phyloP scores from a whole-genome alignment of 2,113 vertebrate species.

The Brevimyrus niger region DNA sequence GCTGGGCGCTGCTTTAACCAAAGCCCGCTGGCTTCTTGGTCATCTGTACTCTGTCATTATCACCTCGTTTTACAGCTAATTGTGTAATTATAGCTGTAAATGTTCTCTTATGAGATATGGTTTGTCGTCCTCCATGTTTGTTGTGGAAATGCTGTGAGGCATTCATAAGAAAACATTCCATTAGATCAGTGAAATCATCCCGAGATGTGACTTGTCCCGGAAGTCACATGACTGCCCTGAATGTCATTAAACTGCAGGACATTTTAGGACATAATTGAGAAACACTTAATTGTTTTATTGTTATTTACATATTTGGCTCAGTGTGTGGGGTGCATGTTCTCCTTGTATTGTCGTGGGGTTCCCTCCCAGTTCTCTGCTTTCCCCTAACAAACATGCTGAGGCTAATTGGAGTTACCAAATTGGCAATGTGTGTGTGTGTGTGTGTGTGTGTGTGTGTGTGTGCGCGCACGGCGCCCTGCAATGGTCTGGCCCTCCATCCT shows the following conservation, averaged over 20 bases:
- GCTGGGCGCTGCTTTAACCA: not conserved
- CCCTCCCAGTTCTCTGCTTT: not conserved
- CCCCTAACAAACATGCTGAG: not conserved
- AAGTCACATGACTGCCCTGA: not conserved
- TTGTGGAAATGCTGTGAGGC: not conserved
- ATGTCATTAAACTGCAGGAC: not conserved
- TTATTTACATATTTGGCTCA: not conserved
- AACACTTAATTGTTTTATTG: not conserved
- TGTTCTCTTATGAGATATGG: not conserved
- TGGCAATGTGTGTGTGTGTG: no score
- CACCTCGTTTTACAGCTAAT: not conserved
- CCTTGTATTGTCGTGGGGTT: not conserved
- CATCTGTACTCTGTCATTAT: not conserved
- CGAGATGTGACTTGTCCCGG: not conserved
- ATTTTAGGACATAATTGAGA: not conserved
- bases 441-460: no score
- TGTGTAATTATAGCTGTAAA: not conserved
- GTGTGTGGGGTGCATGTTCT: not conserved
- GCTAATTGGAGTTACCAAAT: not conserved
- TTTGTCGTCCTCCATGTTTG: not conserved
- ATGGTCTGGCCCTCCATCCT: not conserved
- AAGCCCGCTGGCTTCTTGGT: not conserved
- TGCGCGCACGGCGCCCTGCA: not conserved
- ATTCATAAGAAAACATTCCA: not conserved
- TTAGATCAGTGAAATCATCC: not conserved